phyloP scores from a whole-genome alignment of 2,113 vertebrate species.

The Stictonetta naevosa region DNA sequence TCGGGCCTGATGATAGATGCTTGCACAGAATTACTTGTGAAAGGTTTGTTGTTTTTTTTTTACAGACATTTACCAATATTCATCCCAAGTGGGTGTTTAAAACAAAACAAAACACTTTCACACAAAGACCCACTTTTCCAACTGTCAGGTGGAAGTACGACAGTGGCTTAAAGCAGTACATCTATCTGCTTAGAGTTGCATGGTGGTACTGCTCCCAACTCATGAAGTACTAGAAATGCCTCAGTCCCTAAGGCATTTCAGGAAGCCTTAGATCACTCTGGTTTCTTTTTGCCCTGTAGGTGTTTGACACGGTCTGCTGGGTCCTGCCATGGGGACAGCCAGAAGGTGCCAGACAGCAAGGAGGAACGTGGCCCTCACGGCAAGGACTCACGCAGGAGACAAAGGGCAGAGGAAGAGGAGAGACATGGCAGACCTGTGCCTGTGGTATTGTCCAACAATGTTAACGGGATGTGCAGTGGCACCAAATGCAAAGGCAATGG shows the following conservation, averaged over 20 bases:
- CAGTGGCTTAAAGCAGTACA: background rate
- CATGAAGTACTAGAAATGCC: background rate
- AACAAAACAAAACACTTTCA: background rate
- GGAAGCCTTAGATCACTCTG: background rate
- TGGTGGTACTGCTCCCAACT: background rate
- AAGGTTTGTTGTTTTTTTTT: background rate
- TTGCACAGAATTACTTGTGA: background rate
- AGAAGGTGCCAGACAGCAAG: background rate
- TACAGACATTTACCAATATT: background rate
- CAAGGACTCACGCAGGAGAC: rapidly evolving
- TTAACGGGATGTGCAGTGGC: background rate
- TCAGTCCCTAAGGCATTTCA: background rate
- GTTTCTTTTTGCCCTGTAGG: background rate
- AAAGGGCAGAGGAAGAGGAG: background rate
- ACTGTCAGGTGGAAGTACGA: background rate
- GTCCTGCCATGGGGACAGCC: background rate
- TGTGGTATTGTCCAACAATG: rapidly evolving
- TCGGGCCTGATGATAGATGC: background rate
- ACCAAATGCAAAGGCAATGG: background rate
- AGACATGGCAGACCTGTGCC: rapidly evolving
- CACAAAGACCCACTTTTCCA: background rate
- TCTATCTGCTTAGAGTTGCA: background rate
- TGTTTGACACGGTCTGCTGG: background rate
- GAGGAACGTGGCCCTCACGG: background rate
- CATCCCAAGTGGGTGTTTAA: background rate